phyloP scores from a whole-genome alignment of 1,140 invertebrate genomes.

The Heliconius congener region DNA sequence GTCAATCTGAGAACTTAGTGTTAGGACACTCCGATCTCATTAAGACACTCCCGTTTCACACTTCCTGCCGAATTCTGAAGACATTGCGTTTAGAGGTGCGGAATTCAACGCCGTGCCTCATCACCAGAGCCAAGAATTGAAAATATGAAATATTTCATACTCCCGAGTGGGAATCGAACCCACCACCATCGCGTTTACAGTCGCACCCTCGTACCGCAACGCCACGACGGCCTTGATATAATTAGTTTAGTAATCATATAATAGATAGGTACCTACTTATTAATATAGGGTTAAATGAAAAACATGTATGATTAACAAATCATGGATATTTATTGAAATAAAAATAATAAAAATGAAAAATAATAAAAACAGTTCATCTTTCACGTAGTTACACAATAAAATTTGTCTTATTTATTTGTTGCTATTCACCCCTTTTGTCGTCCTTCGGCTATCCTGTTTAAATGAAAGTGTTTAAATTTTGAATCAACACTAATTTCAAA shows the following conservation, averaged over 20 bases:
- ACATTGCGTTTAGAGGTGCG: fast-evolving
- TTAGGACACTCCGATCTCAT: not conserved
- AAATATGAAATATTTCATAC: not conserved
- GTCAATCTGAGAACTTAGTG: not conserved
- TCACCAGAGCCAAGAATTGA: not conserved
- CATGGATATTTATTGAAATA: slow-evolving; percentile 81
- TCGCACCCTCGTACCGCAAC: not conserved
- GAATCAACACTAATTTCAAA: not conserved
- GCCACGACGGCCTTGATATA: not conserved
- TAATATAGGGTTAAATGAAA: slow-evolving; percentile 57
- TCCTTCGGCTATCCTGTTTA: slow-evolving; percentile 38
- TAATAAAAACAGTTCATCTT: slow-evolving; percentile 81
- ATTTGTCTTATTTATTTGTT: slow-evolving; percentile 76
- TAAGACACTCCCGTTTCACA: not conserved
- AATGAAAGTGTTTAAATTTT: slow-evolving; percentile 30
- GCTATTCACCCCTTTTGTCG: slow-evolving; percentile 65
- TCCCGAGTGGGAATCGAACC: not conserved
- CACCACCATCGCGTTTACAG: not conserved
- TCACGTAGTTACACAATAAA: slow-evolving; percentile 78
- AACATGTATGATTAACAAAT: slow-evolving; percentile 75
- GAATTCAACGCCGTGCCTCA: not conserved
- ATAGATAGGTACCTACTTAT: not conserved
- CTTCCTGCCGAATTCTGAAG: not conserved
- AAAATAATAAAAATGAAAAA: slow-evolving; percentile 82
- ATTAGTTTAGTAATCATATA: not conserved